Evolutionary conservation across 2,888 invertebrate genomes (phyloP).

Genomic region (Leptothorax acervorum): DNA sequence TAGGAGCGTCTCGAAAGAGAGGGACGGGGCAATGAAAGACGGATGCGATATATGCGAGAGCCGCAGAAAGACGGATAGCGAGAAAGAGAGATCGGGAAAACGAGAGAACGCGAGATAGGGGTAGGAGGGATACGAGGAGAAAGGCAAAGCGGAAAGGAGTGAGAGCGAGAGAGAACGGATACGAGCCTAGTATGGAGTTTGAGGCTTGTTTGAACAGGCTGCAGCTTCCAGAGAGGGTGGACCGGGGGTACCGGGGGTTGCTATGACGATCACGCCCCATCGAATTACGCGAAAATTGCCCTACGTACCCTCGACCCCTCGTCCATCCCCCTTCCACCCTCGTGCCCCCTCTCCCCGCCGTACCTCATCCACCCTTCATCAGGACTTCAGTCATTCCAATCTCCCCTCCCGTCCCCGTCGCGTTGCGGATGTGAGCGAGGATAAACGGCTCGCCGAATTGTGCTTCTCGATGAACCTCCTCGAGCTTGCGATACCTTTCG

Average conservation of each 20-base stretch:
- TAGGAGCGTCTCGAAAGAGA: slow-evolving; percentile 50
- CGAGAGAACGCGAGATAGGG: slow-evolving; percentile 38
- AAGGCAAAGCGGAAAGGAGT: slow-evolving; percentile 44
- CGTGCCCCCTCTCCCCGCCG: not conserved
- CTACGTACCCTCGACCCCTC: slow-evolving; percentile 78
- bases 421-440: slow-evolving; percentile 79
- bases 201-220: slow-evolving; percentile 84
- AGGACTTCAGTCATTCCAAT: slow-evolving; percentile 76
- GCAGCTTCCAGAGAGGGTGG: slow-evolving; percentile 81
- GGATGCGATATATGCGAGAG: slow-evolving; percentile 46
- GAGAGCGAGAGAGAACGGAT: slow-evolving; percentile 59
- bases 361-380: slow-evolving; percentile 69
- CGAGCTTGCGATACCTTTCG: slow-evolving; percentile 33
- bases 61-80: slow-evolving; percentile 45
- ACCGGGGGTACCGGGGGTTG: slow-evolving; percentile 80
- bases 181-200: slow-evolving; percentile 75
- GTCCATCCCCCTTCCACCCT: slow-evolving; percentile 41
- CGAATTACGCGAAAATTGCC: slow-evolving; percentile 85
- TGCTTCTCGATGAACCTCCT: slow-evolving; percentile 62
- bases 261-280: slow-evolving; percentile 85
- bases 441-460: slow-evolving; percentile 77
- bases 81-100: slow-evolving; percentile 18
- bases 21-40: slow-evolving; percentile 44
- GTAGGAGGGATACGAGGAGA: not conserved
- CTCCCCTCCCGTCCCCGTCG: slow-evolving; percentile 64